A percentile compares a stretch with the other conserved stretches of the same genome.
phyloP scores from a whole-genome alignment of 1,140 invertebrate species.

The Microplitis demolitor region DNA sequence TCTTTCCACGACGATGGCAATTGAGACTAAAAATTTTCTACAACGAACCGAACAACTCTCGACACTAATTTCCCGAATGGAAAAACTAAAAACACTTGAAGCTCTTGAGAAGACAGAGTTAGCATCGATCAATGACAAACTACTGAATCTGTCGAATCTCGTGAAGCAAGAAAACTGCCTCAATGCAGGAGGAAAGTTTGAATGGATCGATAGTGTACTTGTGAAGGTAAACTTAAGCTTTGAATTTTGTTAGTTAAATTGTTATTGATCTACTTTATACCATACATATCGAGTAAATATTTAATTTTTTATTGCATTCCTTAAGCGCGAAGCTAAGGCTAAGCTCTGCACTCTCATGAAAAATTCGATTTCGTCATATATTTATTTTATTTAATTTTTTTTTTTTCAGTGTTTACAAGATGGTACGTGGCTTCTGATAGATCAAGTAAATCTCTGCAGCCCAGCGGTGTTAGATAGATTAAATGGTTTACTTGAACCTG shows the following conservation, averaged over 20 bases:
- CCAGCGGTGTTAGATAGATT: conserved; percentile 95
- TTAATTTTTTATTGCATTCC: no score
- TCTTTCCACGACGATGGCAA: conserved; percentile 54
- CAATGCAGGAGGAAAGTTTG: conserved; percentile 86
- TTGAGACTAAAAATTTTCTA: conserved; percentile 64
- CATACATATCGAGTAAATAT: neutral
- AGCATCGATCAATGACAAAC: conserved; percentile 51
- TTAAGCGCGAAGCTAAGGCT: no score
- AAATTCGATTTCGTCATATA: neutral
- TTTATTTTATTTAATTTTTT: conserved; percentile 2
- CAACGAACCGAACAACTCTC: conserved; percentile 53
- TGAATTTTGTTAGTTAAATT: neutral
- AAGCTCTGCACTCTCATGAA: no score
- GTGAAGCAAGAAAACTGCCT: conserved; percentile 66
- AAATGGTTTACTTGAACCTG: conserved; percentile 93
- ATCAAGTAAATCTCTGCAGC: conserved; percentile 97
- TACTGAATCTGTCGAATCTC: conserved; percentile 43
- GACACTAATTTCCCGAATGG: conserved; percentile 40
- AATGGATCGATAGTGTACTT: conserved; percentile 96
- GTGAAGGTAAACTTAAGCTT: conserved; percentile 69
- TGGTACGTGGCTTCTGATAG: conserved; percentile 91
- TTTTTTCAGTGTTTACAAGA: conserved; percentile 71
- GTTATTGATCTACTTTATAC: neutral
- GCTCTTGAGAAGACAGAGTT: conserved; percentile 32
- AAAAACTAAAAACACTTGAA: conserved; percentile 24